Percentiles rank a stretch among this genome's conserved stretches.
Conservation (phyloP, 2,113 vertebrate species). For the Okapia johnstoni region DNA sequence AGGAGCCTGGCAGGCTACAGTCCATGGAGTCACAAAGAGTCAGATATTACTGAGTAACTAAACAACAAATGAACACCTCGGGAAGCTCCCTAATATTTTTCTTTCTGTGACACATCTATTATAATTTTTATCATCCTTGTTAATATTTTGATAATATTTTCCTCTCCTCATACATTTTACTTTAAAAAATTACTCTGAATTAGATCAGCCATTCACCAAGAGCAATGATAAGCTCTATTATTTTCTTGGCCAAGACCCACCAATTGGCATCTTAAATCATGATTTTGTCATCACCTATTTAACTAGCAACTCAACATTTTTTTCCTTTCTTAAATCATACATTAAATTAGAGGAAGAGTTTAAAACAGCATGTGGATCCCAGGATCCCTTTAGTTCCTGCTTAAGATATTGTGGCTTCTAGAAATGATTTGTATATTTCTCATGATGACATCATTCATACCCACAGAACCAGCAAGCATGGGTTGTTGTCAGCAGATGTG, state of each 20-base stretch:
- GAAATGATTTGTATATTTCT: neutral
- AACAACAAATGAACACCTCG: neutral
- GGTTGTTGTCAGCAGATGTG: neutral
- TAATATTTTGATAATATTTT: slow-evolving; percentile 6
- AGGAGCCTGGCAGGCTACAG: neutral
- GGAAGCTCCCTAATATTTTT: neutral
- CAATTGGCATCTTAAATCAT: neutral
- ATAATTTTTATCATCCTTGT: neutral
- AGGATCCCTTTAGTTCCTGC: neutral
- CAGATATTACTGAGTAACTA: neutral
- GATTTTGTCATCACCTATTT: neutral
- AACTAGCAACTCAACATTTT: neutral
- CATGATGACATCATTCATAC: neutral
- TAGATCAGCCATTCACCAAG: neutral
- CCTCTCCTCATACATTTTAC: neutral
- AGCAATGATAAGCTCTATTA: neutral
- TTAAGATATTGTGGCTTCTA: neutral
- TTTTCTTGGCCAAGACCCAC: neutral
- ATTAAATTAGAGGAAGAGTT: neutral
- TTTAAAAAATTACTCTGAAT: neutral
- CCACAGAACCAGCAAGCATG: neutral
- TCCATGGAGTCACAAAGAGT: neutral
- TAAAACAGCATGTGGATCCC: neutral
- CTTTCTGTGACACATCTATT: neutral
- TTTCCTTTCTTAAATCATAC: neutral